These are phyloP conservation scores for Hydrolagus affinis DNA, from an alignment of 2,113 vertebrate species.

Conservation along the genomic window DNA sequence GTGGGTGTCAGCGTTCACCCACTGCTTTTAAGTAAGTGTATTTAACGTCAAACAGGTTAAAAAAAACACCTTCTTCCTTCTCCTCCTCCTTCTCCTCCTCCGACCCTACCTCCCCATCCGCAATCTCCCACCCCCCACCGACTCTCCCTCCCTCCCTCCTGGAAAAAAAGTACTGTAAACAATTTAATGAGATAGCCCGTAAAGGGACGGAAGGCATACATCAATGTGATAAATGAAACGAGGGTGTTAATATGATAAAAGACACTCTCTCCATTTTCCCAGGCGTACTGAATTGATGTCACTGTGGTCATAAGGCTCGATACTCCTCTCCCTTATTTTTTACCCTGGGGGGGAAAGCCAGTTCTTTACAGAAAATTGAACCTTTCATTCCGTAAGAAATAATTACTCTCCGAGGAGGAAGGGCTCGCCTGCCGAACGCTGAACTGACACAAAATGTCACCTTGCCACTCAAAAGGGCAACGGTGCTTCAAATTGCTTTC, in stretches of 20 bases:
- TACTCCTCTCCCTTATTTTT: constrained; percentile 41
- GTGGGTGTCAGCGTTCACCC: no score
- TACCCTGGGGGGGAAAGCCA: constrained; percentile 51
- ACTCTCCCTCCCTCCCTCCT: no score
- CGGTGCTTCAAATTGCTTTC: constrained; percentile 43
- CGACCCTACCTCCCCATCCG: no score
- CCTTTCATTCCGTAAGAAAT: constrained; percentile 78
- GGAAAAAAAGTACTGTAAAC: background rate
- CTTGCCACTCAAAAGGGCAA: constrained; percentile 64
- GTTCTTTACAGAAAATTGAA: constrained; percentile 78
- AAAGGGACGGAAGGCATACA: background rate
- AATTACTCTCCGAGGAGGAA: constrained; percentile 74
- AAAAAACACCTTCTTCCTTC: background rate
- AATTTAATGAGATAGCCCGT: background rate
- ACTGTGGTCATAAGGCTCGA: background rate
- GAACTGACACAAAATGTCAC: constrained; percentile 84
- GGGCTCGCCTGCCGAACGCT: constrained; percentile 66
- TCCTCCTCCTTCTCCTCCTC: no score
- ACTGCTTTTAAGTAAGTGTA: no score
- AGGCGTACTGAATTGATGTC: constrained; percentile 43
- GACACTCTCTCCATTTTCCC: constrained; percentile 28
- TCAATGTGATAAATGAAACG: constrained; percentile 7
- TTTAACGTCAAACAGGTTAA: constrained; percentile 16
- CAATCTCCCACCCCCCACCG: no score
- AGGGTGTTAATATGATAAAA: constrained; percentile 6